Evolutionary conservation across 2,113 vertebrate species (phyloP).

Genomic region (Laterallus jamaicensis): DNA sequence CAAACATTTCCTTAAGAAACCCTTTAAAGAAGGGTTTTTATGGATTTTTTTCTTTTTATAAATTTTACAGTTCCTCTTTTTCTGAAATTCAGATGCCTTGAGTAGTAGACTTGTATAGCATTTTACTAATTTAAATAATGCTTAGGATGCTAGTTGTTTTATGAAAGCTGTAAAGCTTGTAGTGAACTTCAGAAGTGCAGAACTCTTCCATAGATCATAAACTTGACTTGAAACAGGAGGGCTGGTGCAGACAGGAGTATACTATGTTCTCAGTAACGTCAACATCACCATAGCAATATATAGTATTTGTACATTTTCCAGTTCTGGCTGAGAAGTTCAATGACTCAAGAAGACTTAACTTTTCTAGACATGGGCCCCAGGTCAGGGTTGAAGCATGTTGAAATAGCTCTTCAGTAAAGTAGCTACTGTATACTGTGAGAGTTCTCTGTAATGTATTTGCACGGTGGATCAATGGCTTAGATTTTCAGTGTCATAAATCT

Average conservation of each 20-base stretch:
- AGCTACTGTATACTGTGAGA: neutral
- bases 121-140: neutral
- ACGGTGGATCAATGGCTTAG: constrained; percentile 9
- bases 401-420: constrained; percentile 10
- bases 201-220: neutral
- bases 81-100: neutral
- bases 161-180: neutral
- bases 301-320: neutral
- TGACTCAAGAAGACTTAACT: neutral
- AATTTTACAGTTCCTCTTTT: neutral
- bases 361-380: neutral
- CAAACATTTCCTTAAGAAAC: neutral
- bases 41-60: neutral
- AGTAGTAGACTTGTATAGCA: neutral
- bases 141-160: neutral
- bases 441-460: neutral
- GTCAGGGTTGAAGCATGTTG: neutral
- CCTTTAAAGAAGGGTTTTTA: neutral
- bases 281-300: neutral
- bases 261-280: neutral
- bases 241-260: neutral
- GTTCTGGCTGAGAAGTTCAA: neutral
- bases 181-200: neutral
- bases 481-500: constrained; percentile 51
- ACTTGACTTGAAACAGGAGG: neutral